A percentile compares a stretch with the other conserved stretches of the same genome.
phyloP scores from a whole-genome alignment of 2,113 vertebrate genomes.

The Scartelaos histophorus region DNA sequence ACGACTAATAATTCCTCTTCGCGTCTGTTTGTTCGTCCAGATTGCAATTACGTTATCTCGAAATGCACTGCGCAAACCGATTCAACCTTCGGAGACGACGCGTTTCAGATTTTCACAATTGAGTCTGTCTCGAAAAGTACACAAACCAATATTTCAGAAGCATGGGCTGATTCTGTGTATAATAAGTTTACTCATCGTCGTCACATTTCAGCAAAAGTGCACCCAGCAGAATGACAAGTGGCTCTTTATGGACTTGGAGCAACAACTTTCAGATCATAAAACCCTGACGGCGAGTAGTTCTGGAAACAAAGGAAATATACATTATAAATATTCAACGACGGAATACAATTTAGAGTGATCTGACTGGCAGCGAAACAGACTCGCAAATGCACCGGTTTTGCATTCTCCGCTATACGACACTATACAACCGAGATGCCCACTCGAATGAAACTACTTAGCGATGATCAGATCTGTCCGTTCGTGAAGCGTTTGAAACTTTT shows the following conservation, averaged over 20 bases:
- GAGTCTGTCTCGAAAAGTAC: no score
- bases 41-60: no score
- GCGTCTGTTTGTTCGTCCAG: no score
- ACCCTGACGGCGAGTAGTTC: background rate
- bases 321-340: background rate
- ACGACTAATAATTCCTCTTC: no score
- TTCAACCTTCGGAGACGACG: no score
- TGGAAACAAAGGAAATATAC: background rate
- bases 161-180: background rate
- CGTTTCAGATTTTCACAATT: no score
- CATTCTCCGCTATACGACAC: background rate
- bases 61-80: no score
- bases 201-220: background rate
- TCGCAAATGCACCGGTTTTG: background rate
- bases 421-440: background rate
- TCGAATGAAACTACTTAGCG: background rate
- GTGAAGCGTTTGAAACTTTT: background rate
- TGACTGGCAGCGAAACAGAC: background rate
- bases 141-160: no score
- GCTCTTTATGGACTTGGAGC: background rate
- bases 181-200: background rate
- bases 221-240: background rate
- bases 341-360: background rate
- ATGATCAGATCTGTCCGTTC: background rate
- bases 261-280: background rate